phyloP scores from a whole-genome alignment of 1,140 invertebrate genomes.

The Drosophila jambulina region DNA sequence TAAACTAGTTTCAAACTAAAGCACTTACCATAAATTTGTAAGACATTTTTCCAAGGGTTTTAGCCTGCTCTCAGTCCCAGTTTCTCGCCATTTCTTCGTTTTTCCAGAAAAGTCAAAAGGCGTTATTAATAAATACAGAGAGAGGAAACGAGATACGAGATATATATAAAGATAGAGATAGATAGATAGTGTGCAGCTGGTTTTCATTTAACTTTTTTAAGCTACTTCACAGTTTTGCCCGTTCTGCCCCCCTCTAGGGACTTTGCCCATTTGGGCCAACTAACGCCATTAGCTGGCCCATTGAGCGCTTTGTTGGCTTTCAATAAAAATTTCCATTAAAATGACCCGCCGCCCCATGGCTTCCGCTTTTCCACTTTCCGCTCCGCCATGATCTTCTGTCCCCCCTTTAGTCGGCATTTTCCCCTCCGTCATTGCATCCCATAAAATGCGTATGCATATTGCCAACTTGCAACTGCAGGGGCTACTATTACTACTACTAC shows the following conservation, averaged over 20 bases:
- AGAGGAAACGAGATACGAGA: background rate
- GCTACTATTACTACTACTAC: slow-evolving; percentile 12
- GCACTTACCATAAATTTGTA: slow-evolving; percentile 49
- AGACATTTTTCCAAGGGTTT: slow-evolving; percentile 16
- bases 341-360: slow-evolving; percentile 36
- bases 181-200: slow-evolving; percentile 46
- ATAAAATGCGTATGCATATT: slow-evolving; percentile 82
- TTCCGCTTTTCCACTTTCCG: slow-evolving; percentile 12
- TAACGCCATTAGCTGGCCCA: slow-evolving; percentile 80
- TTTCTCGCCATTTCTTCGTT: background rate
- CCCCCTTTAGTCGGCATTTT: background rate
- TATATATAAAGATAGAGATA: background rate
- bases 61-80: background rate
- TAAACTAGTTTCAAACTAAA: slow-evolving; percentile 39
- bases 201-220: slow-evolving; percentile 76
- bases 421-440: slow-evolving; percentile 48
- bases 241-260: background rate
- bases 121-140: slow-evolving; percentile 69
- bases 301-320: slow-evolving; percentile 82
- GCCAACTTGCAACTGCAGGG: slow-evolving; percentile 68
- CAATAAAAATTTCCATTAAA: slow-evolving; percentile 83
- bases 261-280: slow-evolving; percentile 65
- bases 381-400: slow-evolving; percentile 1
- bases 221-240: slow-evolving; percentile 65
- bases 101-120: slow-evolving; percentile 57